Evolutionary conservation across 1,140 invertebrate species (phyloP), one percentile per base, ranked within the genome.

Genomic region (Hylaeus volcanicus): DNA sequence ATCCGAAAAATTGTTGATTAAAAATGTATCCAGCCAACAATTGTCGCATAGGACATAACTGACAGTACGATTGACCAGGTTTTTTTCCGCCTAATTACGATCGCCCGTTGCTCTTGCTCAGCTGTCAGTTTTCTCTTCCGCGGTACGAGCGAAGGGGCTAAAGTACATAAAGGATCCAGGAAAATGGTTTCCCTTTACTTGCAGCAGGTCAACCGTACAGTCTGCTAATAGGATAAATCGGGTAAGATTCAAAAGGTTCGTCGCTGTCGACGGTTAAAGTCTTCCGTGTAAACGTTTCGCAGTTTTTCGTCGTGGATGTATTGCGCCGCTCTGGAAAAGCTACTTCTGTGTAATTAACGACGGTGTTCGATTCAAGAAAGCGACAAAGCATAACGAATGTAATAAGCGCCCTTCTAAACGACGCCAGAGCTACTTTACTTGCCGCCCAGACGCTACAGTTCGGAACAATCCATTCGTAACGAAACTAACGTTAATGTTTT

Each of bases 171-270:
- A 86, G 72, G 72, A 56, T 63, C 43, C 39, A 56, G 64, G 56
- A 79, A 65, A 79, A 76, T 69, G 65, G 56, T 37, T 41, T 51
- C 58, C 81, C 84, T 86, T 86, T 86, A 73, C 63, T 48, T 11
- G 71, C 51, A 69, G 74, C 76, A 74, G 84, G 84, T 86, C 85
- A 78, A 83, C 65, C 84, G 84, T 74, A 55, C 48, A 72, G 48
- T 70, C 45, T 72, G 45, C 63, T 86, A 83, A 86, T 86, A 83
- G 73, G 76, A 86, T 80, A 73, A 86, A 86, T 86, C 41, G 85
- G 53, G 63, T 74, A 77, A 86, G 66, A 74, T 80, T 83, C 84
- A 74, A 83, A 85, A 79, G 73, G 72, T 74, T 73, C 69, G 71
- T 68, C 73, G 68, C 66, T 45, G 65, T 75, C 72, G 75, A 70